Percentiles rank a stretch among this genome's conserved stretches.
These are phyloP conservation scores for Mycetomoellerius zeteki DNA, from an alignment of 1,140 invertebrate genomes.

Conservation along the genomic window DNA sequence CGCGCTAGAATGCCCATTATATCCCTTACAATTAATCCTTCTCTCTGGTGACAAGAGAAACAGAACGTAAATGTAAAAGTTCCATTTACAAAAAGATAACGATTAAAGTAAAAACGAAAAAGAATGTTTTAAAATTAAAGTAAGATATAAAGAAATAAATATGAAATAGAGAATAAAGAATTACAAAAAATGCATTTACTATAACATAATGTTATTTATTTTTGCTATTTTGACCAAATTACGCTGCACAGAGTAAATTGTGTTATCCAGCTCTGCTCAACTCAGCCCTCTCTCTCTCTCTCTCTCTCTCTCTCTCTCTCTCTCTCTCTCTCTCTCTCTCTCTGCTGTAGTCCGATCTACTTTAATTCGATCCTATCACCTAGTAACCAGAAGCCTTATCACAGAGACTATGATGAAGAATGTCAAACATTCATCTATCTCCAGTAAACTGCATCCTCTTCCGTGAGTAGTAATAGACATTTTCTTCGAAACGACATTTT, in stretches of 20 bases:
- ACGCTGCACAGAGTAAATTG: neutral
- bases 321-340: too few species aligned
- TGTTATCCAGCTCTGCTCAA: neutral
- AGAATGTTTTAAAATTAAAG: neutral
- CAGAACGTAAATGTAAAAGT: neutral
- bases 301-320: too few species aligned
- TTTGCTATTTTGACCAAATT: neutral
- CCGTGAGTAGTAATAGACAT: conserved; percentile 31
- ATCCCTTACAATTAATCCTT: neutral
- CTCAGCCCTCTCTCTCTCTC: too few species aligned
- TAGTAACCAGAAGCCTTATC: conserved; percentile 32
- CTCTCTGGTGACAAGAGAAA: neutral
- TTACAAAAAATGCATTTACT: neutral
- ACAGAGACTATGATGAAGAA: conserved; percentile 37
- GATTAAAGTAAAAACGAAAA: neutral
- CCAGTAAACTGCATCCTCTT: conserved; percentile 16
- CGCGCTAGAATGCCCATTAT: conserved; percentile 28
- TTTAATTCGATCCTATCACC: conserved; percentile 8
- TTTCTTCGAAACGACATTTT: conserved; percentile 38
- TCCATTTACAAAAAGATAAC: neutral
- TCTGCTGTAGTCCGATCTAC: too few species aligned
- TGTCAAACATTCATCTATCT: conserved; percentile 63
- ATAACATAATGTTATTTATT: neutral
- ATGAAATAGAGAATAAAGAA: neutral
- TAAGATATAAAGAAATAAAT: neutral